phyloP scores from a whole-genome alignment of 2,797 vertebrate species.

The Coccyzus lansbergi region DNA sequence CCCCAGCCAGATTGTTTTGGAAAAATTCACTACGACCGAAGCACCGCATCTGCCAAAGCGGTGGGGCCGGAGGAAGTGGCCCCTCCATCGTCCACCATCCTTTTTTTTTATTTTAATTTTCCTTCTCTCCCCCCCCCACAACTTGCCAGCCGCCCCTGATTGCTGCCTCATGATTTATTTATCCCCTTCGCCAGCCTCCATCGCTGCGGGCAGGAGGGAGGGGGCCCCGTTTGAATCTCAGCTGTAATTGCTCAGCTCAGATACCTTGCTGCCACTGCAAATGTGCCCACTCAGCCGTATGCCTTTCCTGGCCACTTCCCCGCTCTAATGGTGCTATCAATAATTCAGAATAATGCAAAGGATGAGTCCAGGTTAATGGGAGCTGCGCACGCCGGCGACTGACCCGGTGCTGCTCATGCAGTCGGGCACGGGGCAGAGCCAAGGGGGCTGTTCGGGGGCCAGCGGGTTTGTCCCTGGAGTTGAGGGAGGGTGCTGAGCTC shows the following conservation, averaged over 20 bases:
- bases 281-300: conserved; percentile 51
- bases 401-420: not conserved
- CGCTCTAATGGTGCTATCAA: conserved; percentile 48
- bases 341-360: conserved; percentile 13
- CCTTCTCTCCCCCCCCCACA: not conserved
- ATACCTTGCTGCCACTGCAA: conserved; percentile 23
- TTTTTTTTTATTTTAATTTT: not conserved
- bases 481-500: not conserved
- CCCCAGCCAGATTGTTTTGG: not conserved
- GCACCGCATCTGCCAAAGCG: not conserved
- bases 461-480: not conserved
- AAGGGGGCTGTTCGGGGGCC: fast-evolving
- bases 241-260: conserved; percentile 28
- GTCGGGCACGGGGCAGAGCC: not conserved
- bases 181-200: not conserved
- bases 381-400: not conserved
- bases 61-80: fast-evolving
- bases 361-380: conserved; percentile 58
- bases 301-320: conserved; percentile 45
- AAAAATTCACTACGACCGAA: not conserved
- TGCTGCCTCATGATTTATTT: conserved; percentile 35
- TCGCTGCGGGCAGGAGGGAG: not conserved
- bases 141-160: not conserved
- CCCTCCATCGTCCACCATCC: not conserved
- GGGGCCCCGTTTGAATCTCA: not conserved